These are phyloP conservation scores for Heteractis magnifica DNA, from an alignment of 92 coral and sea anemone genomes.

Conservation along the genomic window DNA sequence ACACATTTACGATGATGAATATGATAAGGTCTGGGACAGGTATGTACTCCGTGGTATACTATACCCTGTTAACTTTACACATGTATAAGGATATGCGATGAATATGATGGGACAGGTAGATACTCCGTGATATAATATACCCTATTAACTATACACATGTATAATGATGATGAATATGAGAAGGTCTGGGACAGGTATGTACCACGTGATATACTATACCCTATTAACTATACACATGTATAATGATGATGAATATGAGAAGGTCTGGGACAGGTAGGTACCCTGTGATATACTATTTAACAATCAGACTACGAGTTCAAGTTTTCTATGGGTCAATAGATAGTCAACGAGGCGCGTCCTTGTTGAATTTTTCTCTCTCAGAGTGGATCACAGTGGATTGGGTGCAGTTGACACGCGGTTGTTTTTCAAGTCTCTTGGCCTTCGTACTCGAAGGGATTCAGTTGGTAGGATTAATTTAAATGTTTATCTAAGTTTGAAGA, in stretches of 20 bases:
- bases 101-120: not conserved
- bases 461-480: not conserved
- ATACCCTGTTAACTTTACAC: not conserved
- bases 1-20: slow-evolving; percentile 79
- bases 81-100: not conserved
- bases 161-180: not conserved
- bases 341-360: not conserved
- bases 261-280: no score
- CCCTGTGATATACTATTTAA: no score
- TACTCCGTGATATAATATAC: not conserved
- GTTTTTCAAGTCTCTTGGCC: slow-evolving; percentile 66
- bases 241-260: not conserved
- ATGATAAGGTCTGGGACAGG: slow-evolving; percentile 96
- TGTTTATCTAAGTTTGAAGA: no score
- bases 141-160: not conserved
- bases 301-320: not conserved
- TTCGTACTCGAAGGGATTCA: slow-evolving; percentile 2
- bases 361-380: not conserved
- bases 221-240: not conserved
- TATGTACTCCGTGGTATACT: slow-evolving; percentile 1
- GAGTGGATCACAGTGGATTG: slow-evolving; percentile 72
- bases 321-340: not conserved
- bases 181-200: slow-evolving; percentile 40
- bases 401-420: slow-evolving; percentile 64
- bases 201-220: not conserved